phyloP scores from a whole-genome alignment of 2,797 vertebrate genomes.

The Leptodactylus fallax region DNA sequence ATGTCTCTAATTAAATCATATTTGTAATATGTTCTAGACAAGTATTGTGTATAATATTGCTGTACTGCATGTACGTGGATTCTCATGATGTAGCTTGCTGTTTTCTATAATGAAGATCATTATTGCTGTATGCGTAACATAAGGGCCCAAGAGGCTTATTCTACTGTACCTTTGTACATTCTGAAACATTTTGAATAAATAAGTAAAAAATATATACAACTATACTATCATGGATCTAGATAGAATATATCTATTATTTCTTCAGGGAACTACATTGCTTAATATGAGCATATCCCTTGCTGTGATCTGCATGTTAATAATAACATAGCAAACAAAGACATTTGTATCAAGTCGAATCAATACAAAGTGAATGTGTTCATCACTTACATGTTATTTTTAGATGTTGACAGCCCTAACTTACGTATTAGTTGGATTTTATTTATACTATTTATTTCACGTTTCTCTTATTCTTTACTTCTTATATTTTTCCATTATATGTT shows the following conservation, averaged over 20 bases:
- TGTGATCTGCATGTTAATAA: not conserved
- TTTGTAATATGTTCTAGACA: not conserved
- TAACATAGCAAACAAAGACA: not conserved
- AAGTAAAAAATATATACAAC: not conserved
- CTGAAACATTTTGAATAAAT: not conserved
- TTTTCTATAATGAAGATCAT: not conserved
- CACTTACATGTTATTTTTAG: too few relatives aligned
- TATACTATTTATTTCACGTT: too few relatives aligned
- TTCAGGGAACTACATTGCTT: not conserved
- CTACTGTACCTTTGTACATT: not conserved
- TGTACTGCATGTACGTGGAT: not conserved
- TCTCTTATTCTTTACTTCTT: too few relatives aligned
- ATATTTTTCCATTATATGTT: too few relatives aligned
- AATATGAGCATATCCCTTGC: not conserved
- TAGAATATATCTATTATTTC: not conserved
- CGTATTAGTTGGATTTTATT: too few relatives aligned
- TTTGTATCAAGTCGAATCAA: too few relatives aligned
- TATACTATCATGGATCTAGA: not conserved
- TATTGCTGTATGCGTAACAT: not conserved
- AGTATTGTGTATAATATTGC: not conserved
- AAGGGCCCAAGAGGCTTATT: not conserved
- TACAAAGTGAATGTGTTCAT: too few relatives aligned
- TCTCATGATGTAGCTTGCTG: not conserved
- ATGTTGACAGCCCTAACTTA: too few relatives aligned
- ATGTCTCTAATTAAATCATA: not conserved